Evolutionary conservation across 2,888 invertebrate species (phyloP), one percentile per base, ranked within the genome.

Genomic region (Eilema griseolum): DNA sequence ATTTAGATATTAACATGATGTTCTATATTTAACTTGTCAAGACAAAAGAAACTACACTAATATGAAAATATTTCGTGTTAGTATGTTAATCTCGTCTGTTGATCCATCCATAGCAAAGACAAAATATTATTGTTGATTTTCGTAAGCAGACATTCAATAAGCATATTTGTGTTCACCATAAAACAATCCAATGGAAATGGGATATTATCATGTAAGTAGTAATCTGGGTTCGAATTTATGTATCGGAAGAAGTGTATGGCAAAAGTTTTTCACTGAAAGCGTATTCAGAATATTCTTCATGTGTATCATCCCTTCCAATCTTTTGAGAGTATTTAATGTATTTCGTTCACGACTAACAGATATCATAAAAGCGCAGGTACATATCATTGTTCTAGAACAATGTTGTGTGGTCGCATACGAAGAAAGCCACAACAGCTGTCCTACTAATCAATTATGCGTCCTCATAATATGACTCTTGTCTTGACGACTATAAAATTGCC

Each of bases 401-500:
- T 87, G 87, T 84, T 87, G 86, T 89, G 87, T 86, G 85, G 87
- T 84, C 78, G 67, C 74, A 73, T 80, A 70, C 78, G 78, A 83
- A 85, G 86, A 86, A 84, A 85, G 84, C 88, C 88, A 83, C 90
- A 88, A 84, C 94, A 95, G 94, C 93, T 94, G 95, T 86, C 89
- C 87, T 77, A 83, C 90, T 84, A 91, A 93, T 95, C 92, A 93
- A 95, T 94, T 92, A 93, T 86, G 80, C 83, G 86, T 88, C 89
- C 88, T 90, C 90, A 90, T 91, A 92, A 91, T 91, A 92, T 90
- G 90, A 90, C 84, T 90, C 86, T 89, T 87, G 87, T 90, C 90
- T 90, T 90, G 89, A 92, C 88, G 88, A 90, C 90, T 92, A 90
- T 92, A 90, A 93, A 92, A 92, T 92, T 88, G 87, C 90, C 86